Conservation (phyloP, 2,797 vertebrate genomes). For the Propithecus deckenii region DNA sequence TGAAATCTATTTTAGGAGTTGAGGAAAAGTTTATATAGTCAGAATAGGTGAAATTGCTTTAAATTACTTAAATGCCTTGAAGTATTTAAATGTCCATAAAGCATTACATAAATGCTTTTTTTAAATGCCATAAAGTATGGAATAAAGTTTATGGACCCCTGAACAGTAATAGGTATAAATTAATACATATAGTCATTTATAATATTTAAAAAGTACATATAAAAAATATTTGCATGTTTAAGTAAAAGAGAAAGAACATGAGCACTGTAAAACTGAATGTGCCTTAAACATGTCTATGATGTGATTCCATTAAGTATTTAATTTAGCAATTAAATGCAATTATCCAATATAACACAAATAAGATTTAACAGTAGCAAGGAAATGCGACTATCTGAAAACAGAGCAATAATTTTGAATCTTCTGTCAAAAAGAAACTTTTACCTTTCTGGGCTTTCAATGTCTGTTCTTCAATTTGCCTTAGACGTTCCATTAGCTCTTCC, state of each 20-base stretch:
- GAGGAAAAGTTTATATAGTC: not conserved
- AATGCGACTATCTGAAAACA: not conserved
- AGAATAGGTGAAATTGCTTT: constrained; percentile 28
- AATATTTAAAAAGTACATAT: not conserved
- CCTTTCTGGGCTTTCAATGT: constrained; percentile 97
- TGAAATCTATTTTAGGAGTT: not conserved
- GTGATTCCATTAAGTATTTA: not conserved
- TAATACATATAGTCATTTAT: not conserved
- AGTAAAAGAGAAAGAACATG: not conserved
- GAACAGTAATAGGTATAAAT: not conserved
- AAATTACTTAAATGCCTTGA: not conserved
- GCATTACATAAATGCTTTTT: not conserved
- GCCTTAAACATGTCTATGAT: not conserved
- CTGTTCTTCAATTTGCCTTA: constrained; percentile 96
- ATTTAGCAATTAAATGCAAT: not conserved
- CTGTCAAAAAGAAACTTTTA: constrained; percentile 72
- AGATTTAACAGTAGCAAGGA: not conserved
- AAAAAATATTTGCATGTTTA: not conserved
- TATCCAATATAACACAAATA: not conserved
- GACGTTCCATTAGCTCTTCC: constrained; percentile 95
- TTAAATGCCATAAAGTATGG: not conserved
- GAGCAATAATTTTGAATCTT: not conserved
- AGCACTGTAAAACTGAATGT: not conserved
- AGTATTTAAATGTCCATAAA: not conserved
- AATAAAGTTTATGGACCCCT: not conserved